Evolutionary conservation across 1,140 invertebrate genomes (phyloP).

Genomic region (Drosophila sechellia): DNA sequence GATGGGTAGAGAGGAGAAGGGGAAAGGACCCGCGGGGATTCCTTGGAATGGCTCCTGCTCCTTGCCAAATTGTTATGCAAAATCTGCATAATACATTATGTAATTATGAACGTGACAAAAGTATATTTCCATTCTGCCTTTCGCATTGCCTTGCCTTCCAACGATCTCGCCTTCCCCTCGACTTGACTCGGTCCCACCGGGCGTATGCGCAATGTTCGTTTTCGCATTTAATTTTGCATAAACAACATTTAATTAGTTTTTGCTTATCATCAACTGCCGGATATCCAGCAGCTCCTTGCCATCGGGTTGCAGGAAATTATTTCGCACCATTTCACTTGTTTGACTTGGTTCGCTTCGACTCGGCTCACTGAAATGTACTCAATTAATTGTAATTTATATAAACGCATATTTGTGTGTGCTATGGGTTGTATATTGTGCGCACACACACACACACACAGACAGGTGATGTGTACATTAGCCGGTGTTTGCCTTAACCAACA

Average conservation of each 20-base stretch:
- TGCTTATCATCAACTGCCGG: slow-evolving; percentile 34
- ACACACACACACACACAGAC: not conserved
- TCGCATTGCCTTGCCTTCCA: not conserved
- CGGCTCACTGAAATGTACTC: slow-evolving; percentile 45
- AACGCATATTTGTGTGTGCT: slow-evolving; percentile 15
- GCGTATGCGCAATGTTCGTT: slow-evolving; percentile 58
- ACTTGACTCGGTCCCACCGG: slow-evolving; percentile 20
- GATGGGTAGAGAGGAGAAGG: not conserved
- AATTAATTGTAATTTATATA: slow-evolving; percentile 78
- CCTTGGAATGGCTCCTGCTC: slow-evolving; percentile 6
- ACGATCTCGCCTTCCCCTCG: no score
- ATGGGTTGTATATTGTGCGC: slow-evolving; percentile 4
- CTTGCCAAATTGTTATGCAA: slow-evolving; percentile 74
- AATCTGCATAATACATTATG: slow-evolving; percentile 82
- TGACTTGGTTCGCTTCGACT: slow-evolving; percentile 9
- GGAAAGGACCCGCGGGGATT: slow-evolving; percentile 2
- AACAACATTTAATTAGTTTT: slow-evolving; percentile 64
- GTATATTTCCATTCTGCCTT: slow-evolving; percentile 24
- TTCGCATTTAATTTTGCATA: slow-evolving; percentile 57
- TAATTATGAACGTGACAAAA: slow-evolving; percentile 81
- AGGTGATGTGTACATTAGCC: slow-evolving; percentile 1
- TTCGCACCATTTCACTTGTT: slow-evolving; percentile 71
- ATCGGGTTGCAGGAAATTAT: slow-evolving; percentile 54
- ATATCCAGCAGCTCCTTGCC: slow-evolving; percentile 30
- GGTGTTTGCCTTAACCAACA: slow-evolving; percentile 10